Evolutionary conservation across 2,797 vertebrate species (phyloP).

Genomic region (Lepilemur ruficaudatus): DNA sequence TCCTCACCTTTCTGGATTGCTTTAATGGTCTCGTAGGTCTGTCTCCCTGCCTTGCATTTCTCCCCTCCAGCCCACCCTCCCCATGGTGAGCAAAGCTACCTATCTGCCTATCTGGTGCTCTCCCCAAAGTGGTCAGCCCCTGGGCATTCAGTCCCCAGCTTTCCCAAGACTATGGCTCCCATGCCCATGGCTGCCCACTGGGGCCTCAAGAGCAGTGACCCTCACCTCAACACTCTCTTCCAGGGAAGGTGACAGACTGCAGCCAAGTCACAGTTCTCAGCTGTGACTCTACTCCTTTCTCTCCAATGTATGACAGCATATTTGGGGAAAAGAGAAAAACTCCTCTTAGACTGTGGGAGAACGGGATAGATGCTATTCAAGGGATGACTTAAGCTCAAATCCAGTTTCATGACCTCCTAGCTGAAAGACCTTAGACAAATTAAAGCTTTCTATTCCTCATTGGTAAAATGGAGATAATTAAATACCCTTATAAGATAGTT

Average conservation of each 20-base stretch:
- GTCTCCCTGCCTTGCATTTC: background rate
- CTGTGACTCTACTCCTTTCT: background rate
- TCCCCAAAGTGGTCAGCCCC: background rate
- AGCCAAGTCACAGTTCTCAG: background rate
- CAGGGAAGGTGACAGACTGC: background rate
- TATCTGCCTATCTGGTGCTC: too few species aligned
- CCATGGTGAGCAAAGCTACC: background rate
- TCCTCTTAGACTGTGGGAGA: background rate
- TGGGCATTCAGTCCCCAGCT: background rate
- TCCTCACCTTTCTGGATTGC: background rate
- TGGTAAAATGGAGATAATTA: background rate
- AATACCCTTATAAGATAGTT: background rate
- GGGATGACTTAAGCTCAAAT: background rate
- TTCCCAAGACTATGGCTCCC: background rate
- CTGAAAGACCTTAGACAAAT: background rate
- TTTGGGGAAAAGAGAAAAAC: background rate
- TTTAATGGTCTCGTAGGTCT: background rate
- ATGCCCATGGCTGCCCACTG: background rate
- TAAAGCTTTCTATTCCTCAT: background rate
- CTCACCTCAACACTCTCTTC: background rate
- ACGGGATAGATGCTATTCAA: background rate
- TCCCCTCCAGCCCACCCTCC: background rate
- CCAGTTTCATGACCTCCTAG: background rate
- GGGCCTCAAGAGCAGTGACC: background rate
- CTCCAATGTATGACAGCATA: background rate